phyloP scores from a whole-genome alignment of 1,140 invertebrate species.

The Brachionus rubens region DNA sequence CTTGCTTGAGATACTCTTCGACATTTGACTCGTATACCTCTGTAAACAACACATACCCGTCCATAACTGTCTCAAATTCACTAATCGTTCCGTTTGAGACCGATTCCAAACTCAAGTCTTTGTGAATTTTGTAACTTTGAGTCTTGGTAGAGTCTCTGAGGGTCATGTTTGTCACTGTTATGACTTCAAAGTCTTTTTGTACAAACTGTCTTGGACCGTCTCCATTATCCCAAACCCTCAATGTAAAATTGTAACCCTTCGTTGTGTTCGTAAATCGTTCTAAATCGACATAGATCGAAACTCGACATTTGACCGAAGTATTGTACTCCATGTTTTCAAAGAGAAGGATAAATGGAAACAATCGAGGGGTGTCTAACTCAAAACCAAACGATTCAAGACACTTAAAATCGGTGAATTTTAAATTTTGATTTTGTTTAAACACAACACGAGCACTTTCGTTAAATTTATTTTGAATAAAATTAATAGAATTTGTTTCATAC shows the following conservation, averaged over 20 bases:
- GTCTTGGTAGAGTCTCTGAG: too few species aligned
- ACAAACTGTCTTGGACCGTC: too few species aligned
- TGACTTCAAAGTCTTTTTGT: too few species aligned
- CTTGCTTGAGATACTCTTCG: too few species aligned
- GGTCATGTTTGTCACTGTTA: too few species aligned
- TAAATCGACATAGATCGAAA: neutral
- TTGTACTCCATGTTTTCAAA: neutral
- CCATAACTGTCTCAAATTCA: too few species aligned
- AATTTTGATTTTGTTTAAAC: neutral
- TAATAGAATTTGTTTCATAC: neutral
- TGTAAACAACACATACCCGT: too few species aligned
- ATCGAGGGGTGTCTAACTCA: neutral
- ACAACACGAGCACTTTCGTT: neutral
- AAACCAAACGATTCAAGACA: conserved; percentile 7
- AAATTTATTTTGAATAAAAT: neutral
- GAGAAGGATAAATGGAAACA: neutral
- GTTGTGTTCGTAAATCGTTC: too few species aligned
- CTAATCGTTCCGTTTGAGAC: too few species aligned
- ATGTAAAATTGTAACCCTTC: neutral
- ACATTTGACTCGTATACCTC: too few species aligned
- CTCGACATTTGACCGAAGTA: neutral
- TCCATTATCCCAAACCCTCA: neutral
- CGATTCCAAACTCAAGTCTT: too few species aligned
- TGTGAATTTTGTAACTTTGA: too few species aligned
- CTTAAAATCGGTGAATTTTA: conserved; percentile 6